A percentile compares a stretch with the other conserved stretches of the same genome.
These are phyloP conservation scores for Mustelus asterias DNA, from an alignment of 2,113 vertebrate genomes.

Conservation along the genomic window DNA sequence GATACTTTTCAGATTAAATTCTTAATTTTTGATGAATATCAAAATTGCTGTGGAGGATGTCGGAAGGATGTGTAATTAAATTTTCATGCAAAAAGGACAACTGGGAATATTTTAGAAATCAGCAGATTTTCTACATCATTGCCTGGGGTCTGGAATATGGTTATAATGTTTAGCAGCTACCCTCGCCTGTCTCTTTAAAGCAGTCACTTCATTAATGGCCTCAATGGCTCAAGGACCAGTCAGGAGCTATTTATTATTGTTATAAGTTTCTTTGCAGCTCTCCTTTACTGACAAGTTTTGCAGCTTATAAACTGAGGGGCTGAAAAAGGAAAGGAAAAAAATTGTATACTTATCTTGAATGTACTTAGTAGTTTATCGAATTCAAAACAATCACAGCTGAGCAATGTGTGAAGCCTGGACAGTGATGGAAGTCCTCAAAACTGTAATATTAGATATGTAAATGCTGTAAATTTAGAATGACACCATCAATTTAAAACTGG, in stretches of 20 bases:
- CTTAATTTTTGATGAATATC: background rate
- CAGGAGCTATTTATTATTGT: background rate
- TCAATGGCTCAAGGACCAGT: background rate
- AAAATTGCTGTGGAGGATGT: background rate
- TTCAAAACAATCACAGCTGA: background rate
- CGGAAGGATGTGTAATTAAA: background rate
- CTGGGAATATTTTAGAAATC: background rate
- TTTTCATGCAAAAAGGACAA: background rate
- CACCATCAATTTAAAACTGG: background rate
- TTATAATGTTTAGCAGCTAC: background rate
- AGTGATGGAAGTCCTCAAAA: background rate
- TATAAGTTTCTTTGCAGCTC: background rate
- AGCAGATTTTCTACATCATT: background rate
- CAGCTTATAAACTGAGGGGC: background rate
- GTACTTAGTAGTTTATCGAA: background rate
- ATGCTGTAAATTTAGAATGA: background rate
- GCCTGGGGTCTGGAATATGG: background rate
- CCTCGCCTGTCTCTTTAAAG: background rate
- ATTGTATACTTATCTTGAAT: background rate
- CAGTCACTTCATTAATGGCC: background rate
- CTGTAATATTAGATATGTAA: background rate
- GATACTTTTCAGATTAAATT: background rate
- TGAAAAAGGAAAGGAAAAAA: background rate
- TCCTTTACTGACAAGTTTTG: background rate
- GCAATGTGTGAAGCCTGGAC: background rate